Conservation (phyloP, 2,113 vertebrate genomes). For the Myrmecophaga tridactyla region DNA sequence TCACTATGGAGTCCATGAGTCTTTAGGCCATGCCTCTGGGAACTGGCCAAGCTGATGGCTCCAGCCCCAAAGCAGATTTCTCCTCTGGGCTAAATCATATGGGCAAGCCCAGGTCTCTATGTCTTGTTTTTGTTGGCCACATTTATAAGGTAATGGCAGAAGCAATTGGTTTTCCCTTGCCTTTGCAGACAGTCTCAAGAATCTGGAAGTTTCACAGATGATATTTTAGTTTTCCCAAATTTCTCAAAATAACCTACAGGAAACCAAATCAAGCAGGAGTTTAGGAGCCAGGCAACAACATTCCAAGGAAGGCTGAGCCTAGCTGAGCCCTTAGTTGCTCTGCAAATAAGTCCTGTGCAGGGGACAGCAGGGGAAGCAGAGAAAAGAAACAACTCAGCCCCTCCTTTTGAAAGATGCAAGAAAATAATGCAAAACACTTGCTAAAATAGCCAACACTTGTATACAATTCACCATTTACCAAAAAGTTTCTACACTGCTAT, state of each 20-base stretch:
- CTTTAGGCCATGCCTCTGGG: background rate
- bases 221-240: background rate
- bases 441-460: background rate
- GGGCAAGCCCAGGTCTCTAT: background rate
- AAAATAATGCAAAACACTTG: background rate
- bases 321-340: background rate
- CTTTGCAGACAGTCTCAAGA: background rate
- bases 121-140: background rate
- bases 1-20: background rate
- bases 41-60: background rate
- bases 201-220: background rate
- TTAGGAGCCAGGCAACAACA: background rate
- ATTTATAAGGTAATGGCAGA: background rate
- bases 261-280: background rate
- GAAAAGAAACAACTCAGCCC: background rate
- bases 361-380: background rate
- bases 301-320: background rate
- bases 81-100: background rate
- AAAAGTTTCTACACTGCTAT: background rate
- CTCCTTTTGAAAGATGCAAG: background rate
- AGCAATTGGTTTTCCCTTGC: background rate
- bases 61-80: background rate
- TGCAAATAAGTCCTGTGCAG: background rate
- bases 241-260: background rate
- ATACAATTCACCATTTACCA: background rate